phyloP scores from a whole-genome alignment of 2,888 invertebrate species.

The Ditula angustiorana region DNA sequence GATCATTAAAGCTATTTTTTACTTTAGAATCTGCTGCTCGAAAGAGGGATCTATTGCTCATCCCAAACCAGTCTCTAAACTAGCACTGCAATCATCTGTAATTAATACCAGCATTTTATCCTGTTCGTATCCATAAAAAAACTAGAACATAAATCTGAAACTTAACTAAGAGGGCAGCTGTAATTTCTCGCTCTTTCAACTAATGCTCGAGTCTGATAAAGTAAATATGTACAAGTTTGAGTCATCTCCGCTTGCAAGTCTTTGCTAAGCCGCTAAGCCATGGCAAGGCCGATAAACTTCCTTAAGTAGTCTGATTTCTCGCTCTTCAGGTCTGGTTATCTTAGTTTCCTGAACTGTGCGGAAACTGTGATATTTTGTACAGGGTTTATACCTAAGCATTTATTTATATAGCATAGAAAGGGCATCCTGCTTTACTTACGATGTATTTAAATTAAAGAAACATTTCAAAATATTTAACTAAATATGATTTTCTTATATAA shows the following conservation, averaged over 20 bases:
- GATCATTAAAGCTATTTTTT: too few relatives aligned
- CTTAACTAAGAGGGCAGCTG: background rate
- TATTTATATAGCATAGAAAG: too few relatives aligned
- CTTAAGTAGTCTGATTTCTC: conserved; percentile 50
- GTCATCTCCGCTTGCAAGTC: conserved; percentile 35
- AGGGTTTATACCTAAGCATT: background rate
- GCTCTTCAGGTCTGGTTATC: conserved; percentile 45
- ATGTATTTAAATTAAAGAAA: too few relatives aligned
- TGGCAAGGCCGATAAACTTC: conserved; percentile 49
- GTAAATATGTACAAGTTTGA: conserved; percentile 33
- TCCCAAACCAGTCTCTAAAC: too few relatives aligned
- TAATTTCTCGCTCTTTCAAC: conserved; percentile 15
- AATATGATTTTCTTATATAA: too few relatives aligned
- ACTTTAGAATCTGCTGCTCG: too few relatives aligned
- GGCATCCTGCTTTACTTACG: too few relatives aligned
- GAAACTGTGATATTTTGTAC: conserved; percentile 4
- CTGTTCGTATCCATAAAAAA: background rate
- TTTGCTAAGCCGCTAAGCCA: conserved; percentile 42
- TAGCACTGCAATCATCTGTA: too few relatives aligned
- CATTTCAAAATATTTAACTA: too few relatives aligned
- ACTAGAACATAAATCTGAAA: background rate
- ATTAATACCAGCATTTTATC: too few relatives aligned
- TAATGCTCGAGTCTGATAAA: conserved; percentile 17
- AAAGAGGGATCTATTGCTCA: too few relatives aligned
- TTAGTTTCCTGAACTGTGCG: conserved; percentile 43